Conservation (phyloP, 2,797 vertebrate species). For the Selene dorsalis region DNA sequence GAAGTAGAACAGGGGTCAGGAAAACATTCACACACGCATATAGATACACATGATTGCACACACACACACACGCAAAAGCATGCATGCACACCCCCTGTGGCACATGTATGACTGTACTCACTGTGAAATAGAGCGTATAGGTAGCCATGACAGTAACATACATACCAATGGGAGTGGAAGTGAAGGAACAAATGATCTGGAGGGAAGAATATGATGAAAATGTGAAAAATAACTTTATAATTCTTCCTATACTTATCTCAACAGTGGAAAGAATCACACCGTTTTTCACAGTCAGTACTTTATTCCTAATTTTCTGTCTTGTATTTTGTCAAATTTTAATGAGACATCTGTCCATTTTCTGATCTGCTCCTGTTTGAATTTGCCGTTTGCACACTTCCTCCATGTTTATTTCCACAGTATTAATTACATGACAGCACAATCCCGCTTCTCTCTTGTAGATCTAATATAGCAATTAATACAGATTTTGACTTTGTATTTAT, state of each 20-base stretch:
- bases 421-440: neutral
- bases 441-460: neutral
- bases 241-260: slow-evolving; percentile 13
- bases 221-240: neutral
- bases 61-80: neutral
- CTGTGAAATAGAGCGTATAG: slow-evolving; percentile 58
- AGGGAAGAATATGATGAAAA: neutral
- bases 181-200: slow-evolving; percentile 14
- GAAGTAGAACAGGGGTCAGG: slow-evolving; percentile 25
- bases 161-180: slow-evolving; percentile 29
- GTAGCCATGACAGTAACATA: slow-evolving; percentile 26
- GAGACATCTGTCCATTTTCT: neutral
- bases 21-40: slow-evolving; percentile 18
- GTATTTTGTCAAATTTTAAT: slow-evolving; percentile 1
- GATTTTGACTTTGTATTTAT: neutral
- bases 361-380: neutral
- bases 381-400: neutral
- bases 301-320: neutral
- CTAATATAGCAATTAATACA: no score
- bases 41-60: slow-evolving; percentile 34
- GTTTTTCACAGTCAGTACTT: neutral
- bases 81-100: slow-evolving; percentile 8
- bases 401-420: neutral
- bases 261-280: neutral
- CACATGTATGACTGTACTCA: slow-evolving; percentile 3